A percentile compares a stretch with the other conserved stretches of the same genome.
Evolutionary conservation across 1,140 invertebrate species (phyloP).

Genomic region (Adoxophyes honmai): DNA sequence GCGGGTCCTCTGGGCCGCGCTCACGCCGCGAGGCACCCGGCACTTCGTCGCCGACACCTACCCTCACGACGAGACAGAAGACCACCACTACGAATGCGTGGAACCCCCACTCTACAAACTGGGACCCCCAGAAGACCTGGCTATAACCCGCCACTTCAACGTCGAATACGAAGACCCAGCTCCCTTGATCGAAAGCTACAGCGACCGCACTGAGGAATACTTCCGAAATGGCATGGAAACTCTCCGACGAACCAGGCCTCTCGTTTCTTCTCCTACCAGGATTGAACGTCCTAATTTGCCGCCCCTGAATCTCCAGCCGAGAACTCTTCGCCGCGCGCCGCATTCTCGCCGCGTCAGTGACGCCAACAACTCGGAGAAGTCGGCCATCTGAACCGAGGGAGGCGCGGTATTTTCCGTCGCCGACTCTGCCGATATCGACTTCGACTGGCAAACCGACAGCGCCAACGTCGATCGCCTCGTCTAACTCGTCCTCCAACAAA

Average conservation of each 20-base stretch:
- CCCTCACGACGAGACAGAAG: conserved; percentile 77
- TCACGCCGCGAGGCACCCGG: conserved; percentile 87
- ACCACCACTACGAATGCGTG: conserved; percentile 87
- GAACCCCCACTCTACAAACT: conserved; percentile 78
- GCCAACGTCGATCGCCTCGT: conserved; percentile 65
- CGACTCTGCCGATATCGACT: conserved; percentile 63
- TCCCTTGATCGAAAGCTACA: conserved; percentile 84
- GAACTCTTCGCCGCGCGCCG: conserved; percentile 77
- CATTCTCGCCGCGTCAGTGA: conserved; percentile 80
- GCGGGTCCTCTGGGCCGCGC: conserved; percentile 88
- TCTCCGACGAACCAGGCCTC: conserved; percentile 68
- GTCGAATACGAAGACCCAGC: conserved; percentile 85
- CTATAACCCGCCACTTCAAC: conserved; percentile 83
- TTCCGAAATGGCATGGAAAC: conserved; percentile 70
- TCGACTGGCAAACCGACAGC: conserved; percentile 56
- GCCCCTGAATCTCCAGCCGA: conserved; percentile 84
- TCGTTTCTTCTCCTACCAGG: conserved; percentile 86
- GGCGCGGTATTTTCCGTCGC: conserved; percentile 75
- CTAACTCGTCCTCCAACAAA: conserved; percentile 23
- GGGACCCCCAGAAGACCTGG: conserved; percentile 62
- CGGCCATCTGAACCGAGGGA: conserved; percentile 71
- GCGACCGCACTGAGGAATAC: conserved; percentile 63
- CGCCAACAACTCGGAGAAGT: conserved; percentile 76
- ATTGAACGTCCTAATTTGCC: conserved; percentile 89
- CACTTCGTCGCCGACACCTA: conserved; percentile 82